Percentiles rank a stretch among this genome's conserved stretches.
These are phyloP conservation scores for Folsomia manolachei DNA, from an alignment of 2,888 invertebrate genomes.

Conservation along the genomic window DNA sequence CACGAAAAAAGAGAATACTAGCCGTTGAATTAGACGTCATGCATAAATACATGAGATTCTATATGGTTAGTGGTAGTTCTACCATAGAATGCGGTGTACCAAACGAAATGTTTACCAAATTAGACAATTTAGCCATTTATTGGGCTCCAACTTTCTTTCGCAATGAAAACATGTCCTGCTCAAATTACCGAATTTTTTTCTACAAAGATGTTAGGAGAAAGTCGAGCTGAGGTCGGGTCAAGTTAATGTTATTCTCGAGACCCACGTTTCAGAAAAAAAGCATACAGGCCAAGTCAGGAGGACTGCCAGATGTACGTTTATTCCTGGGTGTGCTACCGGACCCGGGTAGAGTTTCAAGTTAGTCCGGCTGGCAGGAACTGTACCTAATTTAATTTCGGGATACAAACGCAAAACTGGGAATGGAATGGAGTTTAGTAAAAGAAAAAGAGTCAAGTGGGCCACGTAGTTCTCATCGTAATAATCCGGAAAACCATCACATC, in stretches of 20 bases:
- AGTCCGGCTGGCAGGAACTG: background rate
- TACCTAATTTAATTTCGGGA: background rate
- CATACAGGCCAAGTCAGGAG: too few species aligned
- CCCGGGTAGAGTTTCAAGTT: background rate
- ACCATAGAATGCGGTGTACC: too few species aligned
- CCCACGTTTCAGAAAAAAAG: too few species aligned
- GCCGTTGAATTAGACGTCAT: too few species aligned
- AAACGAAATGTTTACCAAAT: background rate
- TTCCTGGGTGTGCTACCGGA: background rate
- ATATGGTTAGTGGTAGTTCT: too few species aligned
- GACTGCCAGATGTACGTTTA: too few species aligned
- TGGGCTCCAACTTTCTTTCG: background rate
- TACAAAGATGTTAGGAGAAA: background rate
- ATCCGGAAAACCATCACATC: background rate
- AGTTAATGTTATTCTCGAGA: too few species aligned
- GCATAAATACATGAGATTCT: too few species aligned
- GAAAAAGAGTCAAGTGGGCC: background rate
- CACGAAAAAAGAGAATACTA: too few species aligned
- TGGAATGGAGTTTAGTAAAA: background rate
- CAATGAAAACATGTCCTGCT: background rate
- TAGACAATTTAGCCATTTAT: background rate
- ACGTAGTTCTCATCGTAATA: background rate
- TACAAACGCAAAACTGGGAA: background rate
- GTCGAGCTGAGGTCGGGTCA: background rate
- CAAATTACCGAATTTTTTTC: background rate